phyloP scores from a whole-genome alignment of 2,888 invertebrate species.

The Macaria notata region DNA sequence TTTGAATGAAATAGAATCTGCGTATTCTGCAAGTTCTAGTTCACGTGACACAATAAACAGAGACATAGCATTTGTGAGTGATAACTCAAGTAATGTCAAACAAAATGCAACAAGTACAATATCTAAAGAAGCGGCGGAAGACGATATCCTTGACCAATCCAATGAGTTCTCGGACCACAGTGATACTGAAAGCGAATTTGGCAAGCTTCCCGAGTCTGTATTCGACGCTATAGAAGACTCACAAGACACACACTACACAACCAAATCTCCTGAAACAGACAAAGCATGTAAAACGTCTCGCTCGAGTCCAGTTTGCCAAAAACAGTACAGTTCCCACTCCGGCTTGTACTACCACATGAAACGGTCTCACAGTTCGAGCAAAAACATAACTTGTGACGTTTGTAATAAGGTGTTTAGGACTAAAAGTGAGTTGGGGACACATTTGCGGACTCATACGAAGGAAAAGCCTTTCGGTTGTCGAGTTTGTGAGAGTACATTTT shows the following conservation, averaged over 20 bases:
- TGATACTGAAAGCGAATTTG: conserved; percentile 51
- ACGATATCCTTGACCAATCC: background rate
- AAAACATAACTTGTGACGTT: conserved; percentile 49
- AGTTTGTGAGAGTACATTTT: conserved; percentile 1
- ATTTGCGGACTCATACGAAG: conserved; percentile 57
- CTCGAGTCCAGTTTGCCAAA: conserved; percentile 1
- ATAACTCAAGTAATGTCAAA: no score
- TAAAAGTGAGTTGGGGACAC: conserved; percentile 57
- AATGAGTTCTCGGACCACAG: conserved; percentile 57
- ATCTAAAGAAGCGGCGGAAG: background rate
- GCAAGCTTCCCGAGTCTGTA: conserved; percentile 54
- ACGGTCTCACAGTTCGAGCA: conserved; percentile 55
- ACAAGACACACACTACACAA: conserved; percentile 26
- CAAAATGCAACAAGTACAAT: no score
- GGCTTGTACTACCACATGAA: conserved; percentile 34
- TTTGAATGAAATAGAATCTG: no score
- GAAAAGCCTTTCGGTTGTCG: conserved; percentile 7
- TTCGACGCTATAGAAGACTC: conserved; percentile 61
- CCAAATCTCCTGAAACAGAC: background rate
- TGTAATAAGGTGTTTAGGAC: conserved; percentile 2
- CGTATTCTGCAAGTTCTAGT: no score
- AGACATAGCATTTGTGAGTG: no score
- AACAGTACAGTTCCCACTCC: conserved; percentile 21
- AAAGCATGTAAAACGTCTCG: background rate
- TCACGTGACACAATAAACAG: no score